phyloP scores from a whole-genome alignment of 2,113 vertebrate genomes.

The Scomber colias region DNA sequence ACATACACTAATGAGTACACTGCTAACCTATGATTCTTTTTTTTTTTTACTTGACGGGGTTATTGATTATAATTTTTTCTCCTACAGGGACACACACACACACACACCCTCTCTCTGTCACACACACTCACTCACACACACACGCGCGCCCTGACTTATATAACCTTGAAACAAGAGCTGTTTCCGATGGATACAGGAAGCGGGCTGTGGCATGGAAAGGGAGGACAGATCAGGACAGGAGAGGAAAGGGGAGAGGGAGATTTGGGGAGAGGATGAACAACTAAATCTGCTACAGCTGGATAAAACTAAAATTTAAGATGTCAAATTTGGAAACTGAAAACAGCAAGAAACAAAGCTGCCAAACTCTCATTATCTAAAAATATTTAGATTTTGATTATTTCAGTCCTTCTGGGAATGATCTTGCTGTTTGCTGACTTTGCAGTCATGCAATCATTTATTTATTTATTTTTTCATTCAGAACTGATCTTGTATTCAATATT shows the following conservation, averaged over 20 bases:
- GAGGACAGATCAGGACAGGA: slow-evolving; percentile 42
- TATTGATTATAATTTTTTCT: slow-evolving; percentile 46
- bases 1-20: not conserved
- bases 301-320: not conserved
- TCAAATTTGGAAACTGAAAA: not conserved
- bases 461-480: not conserved
- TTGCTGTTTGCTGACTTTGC: not conserved
- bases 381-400: not conserved
- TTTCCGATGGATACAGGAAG: slow-evolving; percentile 67
- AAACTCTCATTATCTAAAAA: not conserved
- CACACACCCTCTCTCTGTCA: slow-evolving; percentile 13
- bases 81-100: slow-evolving; percentile 2
- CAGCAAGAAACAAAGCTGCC: not conserved
- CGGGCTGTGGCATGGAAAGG: slow-evolving; percentile 19
- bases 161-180: slow-evolving; percentile 80
- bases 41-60: not conserved
- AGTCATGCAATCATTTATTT: not conserved
- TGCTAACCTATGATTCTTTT: slow-evolving; percentile 2
- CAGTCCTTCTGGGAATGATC: not conserved
- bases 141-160: slow-evolving; percentile 37
- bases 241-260: slow-evolving; percentile 9
- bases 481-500: not conserved
- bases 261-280: not conserved
- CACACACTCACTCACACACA: not conserved
- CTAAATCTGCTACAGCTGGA: not conserved